These are phyloP conservation scores for Meliscaeva auricollis DNA, from an alignment of 2,888 invertebrate genomes.

Conservation along the genomic window DNA sequence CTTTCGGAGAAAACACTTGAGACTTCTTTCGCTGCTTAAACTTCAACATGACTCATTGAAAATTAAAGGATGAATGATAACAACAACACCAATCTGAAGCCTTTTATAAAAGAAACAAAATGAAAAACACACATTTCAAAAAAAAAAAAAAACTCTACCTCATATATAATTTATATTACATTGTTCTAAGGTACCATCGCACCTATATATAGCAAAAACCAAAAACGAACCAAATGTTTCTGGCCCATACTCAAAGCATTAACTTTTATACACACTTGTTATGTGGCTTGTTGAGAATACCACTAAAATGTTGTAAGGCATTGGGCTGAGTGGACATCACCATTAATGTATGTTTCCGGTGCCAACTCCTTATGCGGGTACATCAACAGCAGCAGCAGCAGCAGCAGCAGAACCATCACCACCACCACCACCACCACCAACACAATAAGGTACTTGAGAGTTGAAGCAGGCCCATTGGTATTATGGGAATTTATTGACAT, in stretches of 20 bases:
- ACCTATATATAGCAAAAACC: background rate
- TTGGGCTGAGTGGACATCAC: slow-evolving; percentile 66
- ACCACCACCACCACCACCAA: too few species aligned
- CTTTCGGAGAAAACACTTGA: too few species aligned
- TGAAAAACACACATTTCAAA: background rate
- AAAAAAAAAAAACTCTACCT: background rate
- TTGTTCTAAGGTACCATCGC: slow-evolving; percentile 39
- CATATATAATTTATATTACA: slow-evolving; percentile 7
- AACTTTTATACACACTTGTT: slow-evolving; percentile 63
- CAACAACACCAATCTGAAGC: too few species aligned
- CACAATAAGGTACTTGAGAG: slow-evolving; percentile 24
- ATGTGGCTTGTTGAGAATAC: slow-evolving; percentile 71
- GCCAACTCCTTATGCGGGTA: slow-evolving; percentile 28
- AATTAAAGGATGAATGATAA: too few species aligned
- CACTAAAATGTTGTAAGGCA: slow-evolving; percentile 72
- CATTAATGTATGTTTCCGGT: slow-evolving; percentile 72
- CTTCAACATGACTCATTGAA: too few species aligned
- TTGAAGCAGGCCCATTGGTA: slow-evolving; percentile 50
- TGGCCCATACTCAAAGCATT: slow-evolving; percentile 48
- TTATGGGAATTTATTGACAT: slow-evolving; percentile 67
- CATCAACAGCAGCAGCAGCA: background rate
- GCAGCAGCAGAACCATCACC: too few species aligned
- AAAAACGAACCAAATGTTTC: slow-evolving; percentile 25
- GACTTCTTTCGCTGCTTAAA: too few species aligned
- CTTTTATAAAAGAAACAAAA: too few species aligned